These are phyloP conservation scores for Anguilla pacifica DNA, from an alignment of 2,797 vertebrate species.

Conservation along the genomic window DNA sequence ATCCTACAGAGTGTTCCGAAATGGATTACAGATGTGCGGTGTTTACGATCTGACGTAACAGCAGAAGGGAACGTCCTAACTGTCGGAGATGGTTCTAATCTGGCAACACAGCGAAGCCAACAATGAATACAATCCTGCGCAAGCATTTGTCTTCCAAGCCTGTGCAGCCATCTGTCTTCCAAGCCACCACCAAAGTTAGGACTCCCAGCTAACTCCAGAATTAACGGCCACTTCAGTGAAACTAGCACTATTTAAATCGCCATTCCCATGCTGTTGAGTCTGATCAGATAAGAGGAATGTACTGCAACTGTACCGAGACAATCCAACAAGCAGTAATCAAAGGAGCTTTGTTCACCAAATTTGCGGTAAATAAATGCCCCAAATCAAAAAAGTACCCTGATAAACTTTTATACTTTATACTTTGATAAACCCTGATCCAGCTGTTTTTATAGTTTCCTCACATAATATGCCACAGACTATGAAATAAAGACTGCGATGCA, in stretches of 20 bases:
- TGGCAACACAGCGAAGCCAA: neutral
- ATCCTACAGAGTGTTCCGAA: neutral
- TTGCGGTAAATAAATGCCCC: neutral
- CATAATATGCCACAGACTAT: neutral
- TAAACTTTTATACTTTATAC: too few species aligned
- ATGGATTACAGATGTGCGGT: neutral
- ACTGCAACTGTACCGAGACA: neutral
- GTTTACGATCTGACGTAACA: neutral
- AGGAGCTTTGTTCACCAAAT: neutral
- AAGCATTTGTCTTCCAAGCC: neutral
- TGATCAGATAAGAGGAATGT: neutral
- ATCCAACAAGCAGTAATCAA: neutral
- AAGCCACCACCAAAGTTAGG: neutral
- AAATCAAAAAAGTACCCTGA: too few species aligned
- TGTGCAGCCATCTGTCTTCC: neutral
- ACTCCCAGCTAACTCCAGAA: neutral
- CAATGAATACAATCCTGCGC: neutral
- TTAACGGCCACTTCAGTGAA: neutral
- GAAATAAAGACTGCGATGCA: neutral
- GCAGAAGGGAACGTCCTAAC: neutral
- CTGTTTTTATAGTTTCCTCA: neutral
- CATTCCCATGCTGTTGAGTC: neutral
- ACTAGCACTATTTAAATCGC: neutral
- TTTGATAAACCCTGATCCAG: neutral
- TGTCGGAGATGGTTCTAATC: neutral